These are phyloP conservation scores for Bombus waltoni DNA, from an alignment of 1,140 invertebrate genomes.

Conservation along the genomic window DNA sequence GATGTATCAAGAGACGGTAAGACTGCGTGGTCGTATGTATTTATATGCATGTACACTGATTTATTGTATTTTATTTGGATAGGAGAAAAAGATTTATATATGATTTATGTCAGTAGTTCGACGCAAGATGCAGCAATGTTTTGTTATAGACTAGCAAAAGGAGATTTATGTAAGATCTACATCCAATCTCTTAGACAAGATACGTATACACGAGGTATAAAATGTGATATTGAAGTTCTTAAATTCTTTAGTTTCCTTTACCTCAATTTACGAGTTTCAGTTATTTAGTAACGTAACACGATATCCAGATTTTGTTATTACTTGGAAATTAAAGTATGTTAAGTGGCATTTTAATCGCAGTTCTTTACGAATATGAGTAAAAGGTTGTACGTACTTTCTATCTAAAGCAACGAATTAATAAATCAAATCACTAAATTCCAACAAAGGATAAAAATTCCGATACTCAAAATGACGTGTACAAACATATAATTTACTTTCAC, in stretches of 20 bases:
- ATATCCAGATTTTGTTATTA: not conserved
- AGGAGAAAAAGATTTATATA: not conserved
- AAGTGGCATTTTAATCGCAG: not conserved
- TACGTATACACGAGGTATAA: no score
- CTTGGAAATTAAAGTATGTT: not conserved
- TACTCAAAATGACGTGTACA: not conserved
- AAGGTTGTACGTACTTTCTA: not conserved
- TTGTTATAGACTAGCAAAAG: not conserved
- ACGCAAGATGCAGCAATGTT: not conserved
- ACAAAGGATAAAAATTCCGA: not conserved
- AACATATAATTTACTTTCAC: slow-evolving; percentile 20
- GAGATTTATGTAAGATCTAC: not conserved
- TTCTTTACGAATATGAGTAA: not conserved
- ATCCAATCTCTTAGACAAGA: not conserved
- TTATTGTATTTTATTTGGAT: not conserved
- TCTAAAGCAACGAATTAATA: slow-evolving; percentile 1
- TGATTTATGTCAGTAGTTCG: not conserved
- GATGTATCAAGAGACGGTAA: not conserved
- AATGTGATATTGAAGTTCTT: not conserved
- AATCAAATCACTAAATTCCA: not conserved
- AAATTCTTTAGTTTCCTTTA: not conserved
- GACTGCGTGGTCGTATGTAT: no score
- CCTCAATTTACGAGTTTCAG: not conserved
- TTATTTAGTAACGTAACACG: not conserved
- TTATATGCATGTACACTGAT: not conserved